Evolutionary conservation across 2,888 invertebrate species (phyloP).

Genomic region (Chymomyza procnemis): DNA sequence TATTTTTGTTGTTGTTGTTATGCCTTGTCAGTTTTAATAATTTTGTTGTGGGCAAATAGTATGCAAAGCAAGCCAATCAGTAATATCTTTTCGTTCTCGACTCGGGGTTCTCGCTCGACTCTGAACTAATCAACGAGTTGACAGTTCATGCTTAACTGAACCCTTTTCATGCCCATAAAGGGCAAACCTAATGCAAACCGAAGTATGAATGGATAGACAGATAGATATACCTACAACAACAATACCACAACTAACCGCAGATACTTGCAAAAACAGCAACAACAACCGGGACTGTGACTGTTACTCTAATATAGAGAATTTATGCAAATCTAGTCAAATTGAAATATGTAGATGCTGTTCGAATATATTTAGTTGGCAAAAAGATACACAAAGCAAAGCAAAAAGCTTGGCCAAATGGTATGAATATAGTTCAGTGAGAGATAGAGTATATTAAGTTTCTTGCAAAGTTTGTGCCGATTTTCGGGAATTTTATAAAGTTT

Average conservation of each 20-base stretch:
- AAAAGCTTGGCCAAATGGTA: slow-evolving; percentile 7
- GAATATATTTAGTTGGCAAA: not conserved
- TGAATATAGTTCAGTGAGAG: slow-evolving; percentile 3
- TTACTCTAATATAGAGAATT: slow-evolving; percentile 36
- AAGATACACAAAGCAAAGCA: slow-evolving; percentile 21
- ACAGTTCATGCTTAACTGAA: slow-evolving; percentile 10
- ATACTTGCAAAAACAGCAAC: slow-evolving; percentile 2
- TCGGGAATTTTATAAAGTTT: too few relatives aligned
- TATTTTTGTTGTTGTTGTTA: not conserved
- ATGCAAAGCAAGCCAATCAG: slow-evolving; percentile 2
- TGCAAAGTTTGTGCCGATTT: not conserved
- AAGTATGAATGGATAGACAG: slow-evolving; percentile 39
- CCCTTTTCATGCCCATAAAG: slow-evolving; percentile 45
- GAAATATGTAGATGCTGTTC: slow-evolving; percentile 68
- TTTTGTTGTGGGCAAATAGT: slow-evolving; percentile 32
- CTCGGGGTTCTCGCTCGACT: not conserved
- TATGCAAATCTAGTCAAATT: slow-evolving; percentile 69
- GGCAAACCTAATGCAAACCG: not conserved
- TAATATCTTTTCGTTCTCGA: not conserved
- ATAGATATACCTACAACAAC: not conserved
- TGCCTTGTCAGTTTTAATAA: slow-evolving; percentile 60
- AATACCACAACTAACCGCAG: not conserved
- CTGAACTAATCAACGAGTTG: slow-evolving; percentile 13
- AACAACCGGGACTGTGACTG: slow-evolving; percentile 6
- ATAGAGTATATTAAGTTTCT: slow-evolving; percentile 16